A percentile compares a stretch with the other conserved stretches of the same genome.
Evolutionary conservation across 1,140 invertebrate genomes (phyloP).

Genomic region (Cataglyphis hispanica): DNA sequence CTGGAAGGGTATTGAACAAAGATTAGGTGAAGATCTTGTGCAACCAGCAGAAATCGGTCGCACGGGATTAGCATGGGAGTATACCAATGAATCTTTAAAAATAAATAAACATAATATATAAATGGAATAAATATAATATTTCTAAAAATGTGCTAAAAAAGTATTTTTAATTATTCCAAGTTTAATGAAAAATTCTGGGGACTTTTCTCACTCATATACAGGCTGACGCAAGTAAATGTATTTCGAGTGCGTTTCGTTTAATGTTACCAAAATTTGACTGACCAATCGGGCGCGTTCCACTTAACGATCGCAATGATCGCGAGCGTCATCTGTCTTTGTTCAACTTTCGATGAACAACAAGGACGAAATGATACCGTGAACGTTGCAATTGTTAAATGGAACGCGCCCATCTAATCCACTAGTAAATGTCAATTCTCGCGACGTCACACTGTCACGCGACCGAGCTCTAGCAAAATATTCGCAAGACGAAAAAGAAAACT

Average conservation of each 20-base stretch:
- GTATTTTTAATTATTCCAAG: conserved; percentile 7
- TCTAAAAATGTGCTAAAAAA: not conserved
- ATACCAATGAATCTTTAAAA: conserved; percentile 82
- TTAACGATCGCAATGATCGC: too few species aligned
- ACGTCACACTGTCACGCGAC: not conserved
- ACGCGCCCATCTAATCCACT: too few species aligned
- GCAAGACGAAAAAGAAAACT: not conserved
- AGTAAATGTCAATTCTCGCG: conserved; percentile 15
- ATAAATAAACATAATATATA: conserved; percentile 1
- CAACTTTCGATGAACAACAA: too few species aligned
- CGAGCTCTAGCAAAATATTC: not conserved
- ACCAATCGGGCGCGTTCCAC: too few species aligned
- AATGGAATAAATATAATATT: conserved; percentile 54
- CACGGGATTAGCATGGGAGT: conserved; percentile 88
- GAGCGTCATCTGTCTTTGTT: too few species aligned
- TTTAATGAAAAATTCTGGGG: too few species aligned
- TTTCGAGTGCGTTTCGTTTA: too few species aligned
- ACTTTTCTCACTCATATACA: too few species aligned
- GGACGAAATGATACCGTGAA: too few species aligned
- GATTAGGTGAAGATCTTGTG: conserved; percentile 89
- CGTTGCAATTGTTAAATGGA: too few species aligned
- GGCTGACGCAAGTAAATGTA: too few species aligned
- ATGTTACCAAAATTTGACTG: too few species aligned
- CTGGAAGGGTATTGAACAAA: conserved; percentile 92
- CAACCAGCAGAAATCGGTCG: conserved; percentile 88